Percentiles rank a stretch among this genome's conserved stretches.
Evolutionary conservation across 1,140 invertebrate species (phyloP).

Genomic region (Leucophenga varia): DNA sequence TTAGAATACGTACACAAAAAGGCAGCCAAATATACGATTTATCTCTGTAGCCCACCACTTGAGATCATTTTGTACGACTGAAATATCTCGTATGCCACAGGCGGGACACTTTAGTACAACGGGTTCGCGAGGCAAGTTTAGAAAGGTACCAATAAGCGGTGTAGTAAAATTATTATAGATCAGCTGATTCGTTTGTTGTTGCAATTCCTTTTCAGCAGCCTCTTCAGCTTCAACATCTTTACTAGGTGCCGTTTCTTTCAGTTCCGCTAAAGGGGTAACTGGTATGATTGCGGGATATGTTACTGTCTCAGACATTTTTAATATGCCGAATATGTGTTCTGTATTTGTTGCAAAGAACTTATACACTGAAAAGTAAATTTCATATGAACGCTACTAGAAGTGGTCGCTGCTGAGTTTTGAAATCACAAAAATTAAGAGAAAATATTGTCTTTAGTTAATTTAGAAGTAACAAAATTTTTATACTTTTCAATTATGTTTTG

Average conservation of each 20-base stretch:
- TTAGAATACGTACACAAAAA: slow-evolving; percentile 38
- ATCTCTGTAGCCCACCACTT: slow-evolving; percentile 49
- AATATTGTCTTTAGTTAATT: too few relatives aligned
- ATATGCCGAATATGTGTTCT: too few relatives aligned
- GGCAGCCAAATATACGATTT: slow-evolving; percentile 45
- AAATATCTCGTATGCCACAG: slow-evolving; percentile 35
- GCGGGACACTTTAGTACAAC: slow-evolving; percentile 41
- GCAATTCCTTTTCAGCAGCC: slow-evolving; percentile 18
- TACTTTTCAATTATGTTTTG: too few relatives aligned
- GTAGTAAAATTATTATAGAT: slow-evolving; percentile 53
- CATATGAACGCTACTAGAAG: too few relatives aligned
- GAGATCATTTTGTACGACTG: slow-evolving; percentile 41
- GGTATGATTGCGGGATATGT: too few relatives aligned
- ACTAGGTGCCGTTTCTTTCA: slow-evolving; percentile 9
- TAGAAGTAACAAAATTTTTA: too few relatives aligned
- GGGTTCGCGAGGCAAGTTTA: slow-evolving; percentile 38
- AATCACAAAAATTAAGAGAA: too few relatives aligned
- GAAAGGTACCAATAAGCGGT: slow-evolving; percentile 40
- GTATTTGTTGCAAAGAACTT: too few relatives aligned
- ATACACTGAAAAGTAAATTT: too few relatives aligned
- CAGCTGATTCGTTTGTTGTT: slow-evolving; percentile 28
- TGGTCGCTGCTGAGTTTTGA: too few relatives aligned
- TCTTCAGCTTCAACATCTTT: slow-evolving; percentile 12
- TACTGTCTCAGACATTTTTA: too few relatives aligned
- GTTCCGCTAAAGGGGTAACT: too few relatives aligned